phyloP scores from a whole-genome alignment of 2,888 invertebrate genomes.

The Conus canariensis region DNA sequence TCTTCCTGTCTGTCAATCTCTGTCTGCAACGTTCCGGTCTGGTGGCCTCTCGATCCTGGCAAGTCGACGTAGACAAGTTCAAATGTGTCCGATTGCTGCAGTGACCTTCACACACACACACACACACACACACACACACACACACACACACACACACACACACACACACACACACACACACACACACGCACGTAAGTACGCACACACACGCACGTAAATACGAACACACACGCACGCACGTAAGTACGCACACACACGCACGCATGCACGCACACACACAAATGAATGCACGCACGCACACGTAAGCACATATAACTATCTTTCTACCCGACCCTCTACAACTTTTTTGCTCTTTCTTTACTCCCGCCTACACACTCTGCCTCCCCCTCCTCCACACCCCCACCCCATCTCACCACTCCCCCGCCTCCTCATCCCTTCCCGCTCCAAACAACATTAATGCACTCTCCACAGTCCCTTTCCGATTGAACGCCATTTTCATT shows the following conservation, averaged over 20 bases:
- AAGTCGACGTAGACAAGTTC: no score
- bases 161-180: not conserved
- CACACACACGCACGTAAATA: not conserved
- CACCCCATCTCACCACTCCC: not conserved
- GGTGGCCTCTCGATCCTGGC: no score
- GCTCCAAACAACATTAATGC: no score
- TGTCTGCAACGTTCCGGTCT: no score
- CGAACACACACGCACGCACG: not conserved
- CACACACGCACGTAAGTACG: not conserved
- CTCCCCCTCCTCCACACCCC: not conserved
- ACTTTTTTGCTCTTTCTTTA: not conserved
- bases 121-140: conserved; percentile 14
- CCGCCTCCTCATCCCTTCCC: not conserved
- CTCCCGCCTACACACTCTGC: not conserved
- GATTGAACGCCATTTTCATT: no score
- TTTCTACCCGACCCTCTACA: not conserved
- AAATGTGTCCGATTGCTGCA: no score
- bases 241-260: not conserved
- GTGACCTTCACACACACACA: not conserved
- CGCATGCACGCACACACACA: not conserved
- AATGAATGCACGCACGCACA: not conserved
- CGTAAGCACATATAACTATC: not conserved
- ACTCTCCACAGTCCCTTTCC: no score
- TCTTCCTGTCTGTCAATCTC: no score
- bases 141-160: conserved; percentile 13